A percentile compares a stretch with the other conserved stretches of the same genome.
Evolutionary conservation across 64 coral and sea anemone species (phyloP).

Genomic region (Actinia tenebrosa): DNA sequence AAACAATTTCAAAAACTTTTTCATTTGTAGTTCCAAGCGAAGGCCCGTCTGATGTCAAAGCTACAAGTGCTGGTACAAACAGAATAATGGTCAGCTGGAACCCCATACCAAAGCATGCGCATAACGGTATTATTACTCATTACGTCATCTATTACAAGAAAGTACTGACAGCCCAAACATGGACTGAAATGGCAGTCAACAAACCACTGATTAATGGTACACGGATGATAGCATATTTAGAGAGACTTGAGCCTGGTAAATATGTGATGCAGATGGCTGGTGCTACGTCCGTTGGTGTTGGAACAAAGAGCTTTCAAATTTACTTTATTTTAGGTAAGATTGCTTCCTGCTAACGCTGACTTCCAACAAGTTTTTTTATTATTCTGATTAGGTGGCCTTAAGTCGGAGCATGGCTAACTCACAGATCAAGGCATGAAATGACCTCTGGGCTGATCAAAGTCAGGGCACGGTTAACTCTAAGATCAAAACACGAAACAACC

Average conservation of each 20-base stretch:
- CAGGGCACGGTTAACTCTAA: too few relatives aligned
- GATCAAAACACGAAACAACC: too few relatives aligned
- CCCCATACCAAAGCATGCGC: background rate
- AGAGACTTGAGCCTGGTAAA: background rate
- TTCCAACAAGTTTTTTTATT: too few relatives aligned
- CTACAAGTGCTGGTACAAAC: background rate
- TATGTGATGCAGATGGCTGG: conserved; percentile 7
- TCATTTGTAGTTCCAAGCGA: background rate
- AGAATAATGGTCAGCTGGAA: background rate
- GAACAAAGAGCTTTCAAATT: background rate
- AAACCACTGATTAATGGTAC: background rate
- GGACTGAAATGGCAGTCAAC: background rate
- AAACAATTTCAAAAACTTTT: too few relatives aligned
- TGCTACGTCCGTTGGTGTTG: conserved; percentile 23
- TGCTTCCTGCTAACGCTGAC: too few relatives aligned
- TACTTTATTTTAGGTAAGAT: background rate
- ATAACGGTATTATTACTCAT: conserved; percentile 2
- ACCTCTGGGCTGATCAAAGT: too few relatives aligned
- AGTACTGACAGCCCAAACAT: background rate
- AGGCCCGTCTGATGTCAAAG: background rate
- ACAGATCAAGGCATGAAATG: too few relatives aligned
- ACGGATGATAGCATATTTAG: background rate
- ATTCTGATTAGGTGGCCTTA: too few relatives aligned
- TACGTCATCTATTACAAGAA: background rate
- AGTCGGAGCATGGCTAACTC: too few relatives aligned